These are phyloP conservation scores for Chlorops oryzae DNA, from an alignment of 1,140 invertebrate species.

Conservation along the genomic window DNA sequence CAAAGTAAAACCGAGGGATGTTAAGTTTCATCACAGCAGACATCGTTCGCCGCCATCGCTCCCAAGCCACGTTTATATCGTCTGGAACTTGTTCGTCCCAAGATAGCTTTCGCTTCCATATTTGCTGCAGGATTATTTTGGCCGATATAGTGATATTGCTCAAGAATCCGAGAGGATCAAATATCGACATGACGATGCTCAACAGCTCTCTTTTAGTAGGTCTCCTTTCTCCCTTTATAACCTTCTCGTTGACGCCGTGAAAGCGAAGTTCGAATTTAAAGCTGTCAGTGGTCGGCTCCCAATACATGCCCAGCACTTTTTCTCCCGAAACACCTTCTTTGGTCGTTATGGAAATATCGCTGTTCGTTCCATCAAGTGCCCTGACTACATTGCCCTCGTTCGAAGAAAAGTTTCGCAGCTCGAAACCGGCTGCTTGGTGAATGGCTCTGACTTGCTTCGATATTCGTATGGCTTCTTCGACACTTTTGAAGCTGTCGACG, in stretches of 20 bases:
- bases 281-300: not conserved
- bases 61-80: not conserved
- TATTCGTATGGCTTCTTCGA: not conserved
- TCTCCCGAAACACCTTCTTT: not conserved
- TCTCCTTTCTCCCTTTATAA: too few species aligned
- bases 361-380: not conserved
- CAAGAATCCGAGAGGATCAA: not conserved
- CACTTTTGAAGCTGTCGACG: too few species aligned
- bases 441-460: not conserved
- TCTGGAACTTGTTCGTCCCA: too few species aligned
- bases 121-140: too few species aligned
- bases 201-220: too few species aligned
- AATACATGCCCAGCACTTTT: slow-evolving; percentile 3
- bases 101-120: too few species aligned
- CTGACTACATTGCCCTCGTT: not conserved
- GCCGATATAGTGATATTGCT: too few species aligned
- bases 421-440: not conserved
- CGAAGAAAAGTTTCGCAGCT: not conserved
- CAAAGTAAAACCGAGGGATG: not conserved
- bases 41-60: not conserved
- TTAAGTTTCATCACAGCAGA: not conserved
- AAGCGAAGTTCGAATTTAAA: slow-evolving; percentile 1
- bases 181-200: too few species aligned
- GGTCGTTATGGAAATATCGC: not conserved
- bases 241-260: too few species aligned